Conservation (phyloP, 2,888 invertebrate species). For the Nineta flava region DNA sequence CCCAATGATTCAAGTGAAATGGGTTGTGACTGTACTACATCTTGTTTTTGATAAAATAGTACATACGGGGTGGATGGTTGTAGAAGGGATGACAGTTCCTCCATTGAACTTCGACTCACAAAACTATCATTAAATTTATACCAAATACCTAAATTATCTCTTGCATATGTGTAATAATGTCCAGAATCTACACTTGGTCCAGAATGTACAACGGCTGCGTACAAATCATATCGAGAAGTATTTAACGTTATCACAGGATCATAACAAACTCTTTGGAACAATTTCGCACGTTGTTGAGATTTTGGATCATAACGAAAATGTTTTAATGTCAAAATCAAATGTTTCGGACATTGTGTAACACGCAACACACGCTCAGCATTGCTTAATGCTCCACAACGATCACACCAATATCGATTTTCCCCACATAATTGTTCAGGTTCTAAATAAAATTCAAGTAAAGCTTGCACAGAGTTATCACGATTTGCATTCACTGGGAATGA, state of each 20-base stretch:
- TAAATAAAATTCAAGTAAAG: constrained; percentile 60
- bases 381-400: constrained; percentile 52
- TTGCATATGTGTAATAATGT: constrained; percentile 74
- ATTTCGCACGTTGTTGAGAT: constrained; percentile 59
- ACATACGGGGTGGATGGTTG: constrained; percentile 72
- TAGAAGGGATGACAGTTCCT: constrained; percentile 42
- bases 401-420: constrained; percentile 71
- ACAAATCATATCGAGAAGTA: constrained; percentile 46
- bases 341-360: constrained; percentile 56
- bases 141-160: constrained; percentile 50
- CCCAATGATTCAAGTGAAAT: constrained; percentile 20
- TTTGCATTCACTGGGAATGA: constrained; percentile 47
- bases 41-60: constrained; percentile 48
- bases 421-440: constrained; percentile 61
- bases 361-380: constrained; percentile 59
- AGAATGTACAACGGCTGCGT: constrained; percentile 72
- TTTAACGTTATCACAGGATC: constrained; percentile 26
- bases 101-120: constrained; percentile 39
- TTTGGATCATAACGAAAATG: constrained; percentile 63
- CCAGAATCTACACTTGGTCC: constrained; percentile 73
- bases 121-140: constrained; percentile 65
- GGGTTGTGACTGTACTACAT: constrained; percentile 20
- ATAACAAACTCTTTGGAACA: constrained; percentile 39
- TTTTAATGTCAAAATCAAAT: constrained; percentile 65
- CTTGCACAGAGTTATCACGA: constrained; percentile 50